Evolutionary conservation across 2,797 vertebrate genomes (phyloP).

Genomic region (Choloepus didactylus): DNA sequence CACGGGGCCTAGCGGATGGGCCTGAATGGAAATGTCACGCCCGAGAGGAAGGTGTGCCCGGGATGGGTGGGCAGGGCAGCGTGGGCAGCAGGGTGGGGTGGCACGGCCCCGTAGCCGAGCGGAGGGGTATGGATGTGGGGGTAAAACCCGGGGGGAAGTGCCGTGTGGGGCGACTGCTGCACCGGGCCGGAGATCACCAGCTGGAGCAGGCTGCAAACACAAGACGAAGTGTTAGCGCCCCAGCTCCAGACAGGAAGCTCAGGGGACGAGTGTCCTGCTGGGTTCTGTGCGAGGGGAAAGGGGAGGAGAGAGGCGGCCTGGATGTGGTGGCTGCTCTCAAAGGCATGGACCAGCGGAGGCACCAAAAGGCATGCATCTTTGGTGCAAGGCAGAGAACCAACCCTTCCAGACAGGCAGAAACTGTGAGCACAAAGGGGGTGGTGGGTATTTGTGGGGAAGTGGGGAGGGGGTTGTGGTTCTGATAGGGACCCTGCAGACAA

Average conservation of each 20-base stretch:
- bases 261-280: too few species aligned
- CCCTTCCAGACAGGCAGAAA: not conserved
- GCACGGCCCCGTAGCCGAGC: conserved; percentile 91
- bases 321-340: too few species aligned
- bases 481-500: too few species aligned
- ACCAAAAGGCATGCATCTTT: not conserved
- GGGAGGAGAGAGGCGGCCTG: too few species aligned
- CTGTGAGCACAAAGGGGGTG: not conserved
- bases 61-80: conserved; percentile 89
- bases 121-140: conserved; percentile 96
- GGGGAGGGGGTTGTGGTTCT: not conserved
- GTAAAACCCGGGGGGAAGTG: conserved; percentile 92
- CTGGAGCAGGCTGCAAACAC: conserved; percentile 94
- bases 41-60: conserved; percentile 93
- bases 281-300: too few species aligned
- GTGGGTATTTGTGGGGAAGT: not conserved
- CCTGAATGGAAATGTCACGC: conserved; percentile 94
- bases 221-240: conserved; percentile 63
- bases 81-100: conserved; percentile 89
- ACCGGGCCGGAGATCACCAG: conserved; percentile 97
- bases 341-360: not conserved
- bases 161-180: conserved; percentile 88
- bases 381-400: not conserved
- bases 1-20: conserved; percentile 91
- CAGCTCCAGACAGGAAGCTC: too few species aligned